A percentile compares a stretch with the other conserved stretches of the same genome.
These are phyloP conservation scores for Poeciliopsis presidionis DNA, from an alignment of 2,797 vertebrate species.

Conservation along the genomic window DNA sequence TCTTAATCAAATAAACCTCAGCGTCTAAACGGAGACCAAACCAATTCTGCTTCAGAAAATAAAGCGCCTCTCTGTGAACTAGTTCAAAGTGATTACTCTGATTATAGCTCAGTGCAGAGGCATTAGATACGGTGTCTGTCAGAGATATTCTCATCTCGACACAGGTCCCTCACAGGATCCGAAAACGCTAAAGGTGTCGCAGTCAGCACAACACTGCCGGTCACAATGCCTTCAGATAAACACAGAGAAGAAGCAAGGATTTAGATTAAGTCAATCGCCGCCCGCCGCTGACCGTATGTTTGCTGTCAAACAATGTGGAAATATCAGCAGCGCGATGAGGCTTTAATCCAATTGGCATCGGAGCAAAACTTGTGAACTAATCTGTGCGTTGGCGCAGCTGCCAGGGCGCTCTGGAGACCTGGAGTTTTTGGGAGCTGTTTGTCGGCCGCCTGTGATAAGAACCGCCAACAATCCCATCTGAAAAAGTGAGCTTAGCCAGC, in stretches of 20 bases:
- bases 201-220: constrained; percentile 46
- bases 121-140: constrained; percentile 70
- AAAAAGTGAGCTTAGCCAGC: constrained; percentile 73
- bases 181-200: constrained; percentile 51
- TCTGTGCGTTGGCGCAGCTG: constrained; percentile 83
- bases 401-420: constrained; percentile 75
- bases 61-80: constrained; percentile 65
- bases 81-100: constrained; percentile 75
- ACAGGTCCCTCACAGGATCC: constrained; percentile 36
- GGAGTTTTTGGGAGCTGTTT: constrained; percentile 70
- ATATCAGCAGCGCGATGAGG: constrained; percentile 69
- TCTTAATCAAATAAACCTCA: constrained; percentile 77
- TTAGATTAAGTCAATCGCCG: constrained; percentile 79
- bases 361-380: constrained; percentile 86
- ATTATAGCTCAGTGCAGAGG: constrained; percentile 62
- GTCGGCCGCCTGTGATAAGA: constrained; percentile 77
- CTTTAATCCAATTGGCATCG: constrained; percentile 83
- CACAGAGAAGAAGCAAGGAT: constrained; percentile 56
- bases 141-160: constrained; percentile 68
- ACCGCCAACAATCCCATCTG: constrained; percentile 47
- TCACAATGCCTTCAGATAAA: constrained; percentile 70
- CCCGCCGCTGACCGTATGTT: constrained; percentile 75
- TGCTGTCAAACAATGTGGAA: constrained; percentile 79
- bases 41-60: constrained; percentile 67
- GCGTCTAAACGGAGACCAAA: constrained; percentile 66